Conservation (phyloP, 2,113 vertebrate species). For the Mobula hypostoma region DNA sequence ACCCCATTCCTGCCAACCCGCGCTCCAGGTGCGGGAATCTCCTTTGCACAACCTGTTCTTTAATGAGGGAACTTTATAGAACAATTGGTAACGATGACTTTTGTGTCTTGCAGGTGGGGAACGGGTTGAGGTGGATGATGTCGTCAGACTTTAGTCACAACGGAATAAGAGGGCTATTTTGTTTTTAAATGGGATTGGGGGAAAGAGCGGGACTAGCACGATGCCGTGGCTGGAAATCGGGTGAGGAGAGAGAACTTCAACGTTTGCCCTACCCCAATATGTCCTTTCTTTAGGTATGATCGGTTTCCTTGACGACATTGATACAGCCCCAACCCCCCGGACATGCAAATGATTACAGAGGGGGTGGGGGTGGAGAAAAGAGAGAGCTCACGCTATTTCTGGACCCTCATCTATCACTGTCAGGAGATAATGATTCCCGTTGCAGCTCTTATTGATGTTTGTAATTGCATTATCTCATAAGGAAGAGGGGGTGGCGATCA, state of each 20-base stretch:
- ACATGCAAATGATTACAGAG: conserved; percentile 79
- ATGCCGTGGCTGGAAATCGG: conserved; percentile 41
- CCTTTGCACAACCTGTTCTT: conserved; percentile 39
- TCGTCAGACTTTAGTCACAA: not conserved
- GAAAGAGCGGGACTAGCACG: not conserved
- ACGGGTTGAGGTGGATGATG: not conserved
- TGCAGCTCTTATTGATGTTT: conserved; percentile 99
- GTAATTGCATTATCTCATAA: conserved; percentile 99
- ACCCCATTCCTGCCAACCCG: conserved; percentile 17
- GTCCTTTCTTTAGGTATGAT: conserved; percentile 89
- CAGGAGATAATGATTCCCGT: conserved; percentile 98
- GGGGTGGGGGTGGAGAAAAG: not conserved
- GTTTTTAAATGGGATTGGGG: no score
- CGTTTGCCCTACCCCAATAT: conserved; percentile 70
- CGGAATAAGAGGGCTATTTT: no score
- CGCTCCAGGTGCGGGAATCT: conserved; percentile 32
- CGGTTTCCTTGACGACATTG: conserved; percentile 93
- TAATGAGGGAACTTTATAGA: not conserved
- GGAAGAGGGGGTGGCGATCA: conserved; percentile 72
- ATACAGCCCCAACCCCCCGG: conserved; percentile 84
- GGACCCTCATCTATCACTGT: conserved; percentile 99
- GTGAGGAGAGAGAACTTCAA: conserved; percentile 58
- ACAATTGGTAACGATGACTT: not conserved
- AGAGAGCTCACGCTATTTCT: conserved; percentile 76
- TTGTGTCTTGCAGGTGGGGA: not conserved